A percentile compares a stretch with the other conserved stretches of the same genome.
These are phyloP conservation scores for Hucho hucho DNA, from an alignment of 2,113 vertebrate species.

Conservation along the genomic window DNA sequence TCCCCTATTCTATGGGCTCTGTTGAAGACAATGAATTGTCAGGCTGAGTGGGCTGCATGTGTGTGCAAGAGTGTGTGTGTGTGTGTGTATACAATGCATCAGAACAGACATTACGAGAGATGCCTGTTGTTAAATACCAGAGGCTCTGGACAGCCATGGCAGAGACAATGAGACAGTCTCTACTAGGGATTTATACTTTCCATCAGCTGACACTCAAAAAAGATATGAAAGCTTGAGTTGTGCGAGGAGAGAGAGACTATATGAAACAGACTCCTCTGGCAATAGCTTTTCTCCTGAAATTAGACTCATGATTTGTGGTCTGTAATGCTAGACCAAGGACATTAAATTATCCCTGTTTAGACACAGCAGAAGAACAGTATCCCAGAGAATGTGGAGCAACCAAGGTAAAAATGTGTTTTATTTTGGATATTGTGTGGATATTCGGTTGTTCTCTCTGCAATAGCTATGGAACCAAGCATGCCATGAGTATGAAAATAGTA, in stretches of 20 bases:
- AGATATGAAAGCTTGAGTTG: too few relatives aligned
- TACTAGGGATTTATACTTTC: too few relatives aligned
- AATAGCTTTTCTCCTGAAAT: not conserved
- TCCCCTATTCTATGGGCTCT: not conserved
- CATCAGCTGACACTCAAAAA: too few relatives aligned
- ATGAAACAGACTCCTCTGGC: constrained; percentile 8
- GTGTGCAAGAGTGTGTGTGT: not conserved
- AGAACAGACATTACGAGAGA: not conserved
- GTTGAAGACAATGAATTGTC: not conserved
- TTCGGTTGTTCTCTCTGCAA: too few relatives aligned
- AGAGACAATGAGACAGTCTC: not conserved
- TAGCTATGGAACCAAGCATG: too few relatives aligned
- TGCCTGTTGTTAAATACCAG: not conserved
- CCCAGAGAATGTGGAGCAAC: not conserved
- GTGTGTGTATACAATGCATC: not conserved
- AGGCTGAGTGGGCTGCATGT: not conserved
- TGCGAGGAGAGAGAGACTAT: constrained; percentile 1
- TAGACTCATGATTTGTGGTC: constrained; percentile 39
- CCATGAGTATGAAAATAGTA: too few relatives aligned
- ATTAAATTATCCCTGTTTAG: constrained; percentile 39
- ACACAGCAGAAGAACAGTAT: constrained; percentile 10
- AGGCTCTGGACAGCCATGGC: not conserved
- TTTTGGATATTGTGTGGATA: too few relatives aligned
- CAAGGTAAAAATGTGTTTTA: too few relatives aligned
- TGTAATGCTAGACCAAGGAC: constrained; percentile 17